Base-by-base conservation (phyloP, 2,888 invertebrate species). In the Elegia similella region DNA sequence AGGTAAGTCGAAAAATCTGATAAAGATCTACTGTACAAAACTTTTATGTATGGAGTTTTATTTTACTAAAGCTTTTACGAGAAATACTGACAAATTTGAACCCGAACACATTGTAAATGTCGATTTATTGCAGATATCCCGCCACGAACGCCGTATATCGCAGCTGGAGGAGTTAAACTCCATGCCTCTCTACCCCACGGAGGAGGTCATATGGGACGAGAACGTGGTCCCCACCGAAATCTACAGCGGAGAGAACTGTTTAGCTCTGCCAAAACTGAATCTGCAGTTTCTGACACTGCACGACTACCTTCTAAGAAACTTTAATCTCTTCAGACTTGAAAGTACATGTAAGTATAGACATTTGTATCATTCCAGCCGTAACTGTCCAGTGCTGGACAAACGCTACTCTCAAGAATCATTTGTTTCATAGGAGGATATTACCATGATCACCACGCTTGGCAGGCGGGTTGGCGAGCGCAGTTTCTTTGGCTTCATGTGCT, bases 111-210 rank as follows among this genome's bases (percentile, higher is more conserved):
- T 8, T 8, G 12, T 38, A 2, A 12, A 38, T 12, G 5, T 1
- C 38, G 3, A 12, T 38, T 48, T 57, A 50, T 54, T 38, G 30
- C 73, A 95, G 95, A 93, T 96, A 67, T 96, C 95, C 0, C 93
- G 97, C 1, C 98, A 98, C 81, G 98, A 98, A 81, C 93, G 95
- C 43, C 93, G 98, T 53, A 94, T 95, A 38, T 99, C 98, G 0
- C 99, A 99, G 76, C 87, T 99, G 56, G 98, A 99, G 77, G 96
- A 97, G 57, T 88, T 99, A 10, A 99, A 99, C 82, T 96, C 98
- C 69, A 98, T 99, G 98, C 99, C 99, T 0, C 92, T 99, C 0
- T 99, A 99, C 80, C 99, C 99, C 0, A 99, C 98, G 0, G 99
- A 99, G 82, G 95, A 97, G 60, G 96, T 99, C 2, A 98, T 99